Percentiles rank a stretch among this genome's conserved stretches.
These are phyloP conservation scores for Ditylenchus weischeri DNA, from an alignment of 2,888 invertebrate genomes.

Conservation along the genomic window DNA sequence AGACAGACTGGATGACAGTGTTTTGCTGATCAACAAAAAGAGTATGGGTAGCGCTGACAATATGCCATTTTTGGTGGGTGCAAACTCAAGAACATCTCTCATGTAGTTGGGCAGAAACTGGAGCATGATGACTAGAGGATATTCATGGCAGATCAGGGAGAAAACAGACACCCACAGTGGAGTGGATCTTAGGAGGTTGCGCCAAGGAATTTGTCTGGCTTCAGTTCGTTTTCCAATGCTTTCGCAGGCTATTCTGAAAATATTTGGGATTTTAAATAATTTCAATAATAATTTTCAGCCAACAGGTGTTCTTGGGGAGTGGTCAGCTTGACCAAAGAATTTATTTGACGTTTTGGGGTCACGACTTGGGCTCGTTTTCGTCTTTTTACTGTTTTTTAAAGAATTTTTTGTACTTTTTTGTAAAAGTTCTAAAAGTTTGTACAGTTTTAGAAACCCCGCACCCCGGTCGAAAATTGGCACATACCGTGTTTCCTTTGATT, in stretches of 20 bases:
- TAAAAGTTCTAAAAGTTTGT: too few species aligned
- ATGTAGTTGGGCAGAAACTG: conserved; percentile 56
- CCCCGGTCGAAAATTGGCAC: too few species aligned
- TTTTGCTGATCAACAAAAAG: conserved; percentile 53
- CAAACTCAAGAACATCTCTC: conserved; percentile 54
- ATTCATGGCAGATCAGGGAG: conserved; percentile 45
- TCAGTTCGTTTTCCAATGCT: conserved; percentile 53
- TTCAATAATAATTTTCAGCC: conserved; percentile 8
- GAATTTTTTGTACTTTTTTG: too few species aligned
- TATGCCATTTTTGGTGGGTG: conserved; percentile 52
- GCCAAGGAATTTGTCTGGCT: conserved; percentile 48
- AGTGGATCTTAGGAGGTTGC: conserved; percentile 44
- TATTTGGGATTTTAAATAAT: conserved; percentile 1
- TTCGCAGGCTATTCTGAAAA: conserved; percentile 52
- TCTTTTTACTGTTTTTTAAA: too few species aligned
- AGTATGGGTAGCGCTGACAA: conserved; percentile 51
- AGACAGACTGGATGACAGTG: conserved; percentile 48
- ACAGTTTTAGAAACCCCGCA: too few species aligned
- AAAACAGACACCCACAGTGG: conserved; percentile 53
- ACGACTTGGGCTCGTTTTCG: too few species aligned
- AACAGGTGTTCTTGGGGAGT: too few species aligned
- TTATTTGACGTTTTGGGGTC: too few species aligned
- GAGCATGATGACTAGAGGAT: conserved; percentile 54
- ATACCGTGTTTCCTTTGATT: too few species aligned
- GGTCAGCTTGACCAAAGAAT: too few species aligned